These are phyloP conservation scores for Tenrec ecaudatus DNA, from an alignment of 2,113 vertebrate genomes.

Conservation along the genomic window DNA sequence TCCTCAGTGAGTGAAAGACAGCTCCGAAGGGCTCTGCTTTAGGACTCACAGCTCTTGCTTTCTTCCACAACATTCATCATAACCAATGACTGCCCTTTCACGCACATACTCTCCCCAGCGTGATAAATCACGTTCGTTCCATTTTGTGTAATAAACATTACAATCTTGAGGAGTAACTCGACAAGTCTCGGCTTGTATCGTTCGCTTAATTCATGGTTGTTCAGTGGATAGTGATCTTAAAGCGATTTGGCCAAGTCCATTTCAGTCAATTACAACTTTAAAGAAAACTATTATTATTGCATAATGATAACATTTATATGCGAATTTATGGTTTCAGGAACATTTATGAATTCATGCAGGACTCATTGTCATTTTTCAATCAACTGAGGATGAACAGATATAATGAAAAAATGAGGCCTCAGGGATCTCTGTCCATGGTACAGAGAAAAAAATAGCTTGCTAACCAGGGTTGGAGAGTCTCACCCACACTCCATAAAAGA, in stretches of 20 bases:
- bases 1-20: neutral
- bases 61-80: neutral
- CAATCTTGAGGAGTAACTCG: constrained; percentile 50
- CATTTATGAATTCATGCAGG: constrained; percentile 28
- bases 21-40: neutral
- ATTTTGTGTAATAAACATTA: constrained; percentile 46
- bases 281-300: constrained; percentile 51
- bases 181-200: neutral
- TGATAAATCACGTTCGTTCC: neutral
- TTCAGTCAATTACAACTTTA: constrained; percentile 47
- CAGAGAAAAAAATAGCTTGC: neutral
- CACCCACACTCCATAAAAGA: neutral
- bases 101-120: neutral
- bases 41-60: neutral
- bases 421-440: neutral
- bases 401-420: neutral
- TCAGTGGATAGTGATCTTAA: constrained; percentile 42
- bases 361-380: constrained; percentile 52
- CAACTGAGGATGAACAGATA: constrained; percentile 32
- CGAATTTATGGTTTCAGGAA: constrained; percentile 25
- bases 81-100: neutral
- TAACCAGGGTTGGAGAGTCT: neutral
- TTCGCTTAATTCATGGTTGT: constrained; percentile 6
- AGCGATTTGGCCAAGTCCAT: neutral
- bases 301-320: constrained; percentile 27